Evolutionary conservation across 2,797 vertebrate genomes (phyloP).

Genomic region (Mormyrops attenuatus): DNA sequence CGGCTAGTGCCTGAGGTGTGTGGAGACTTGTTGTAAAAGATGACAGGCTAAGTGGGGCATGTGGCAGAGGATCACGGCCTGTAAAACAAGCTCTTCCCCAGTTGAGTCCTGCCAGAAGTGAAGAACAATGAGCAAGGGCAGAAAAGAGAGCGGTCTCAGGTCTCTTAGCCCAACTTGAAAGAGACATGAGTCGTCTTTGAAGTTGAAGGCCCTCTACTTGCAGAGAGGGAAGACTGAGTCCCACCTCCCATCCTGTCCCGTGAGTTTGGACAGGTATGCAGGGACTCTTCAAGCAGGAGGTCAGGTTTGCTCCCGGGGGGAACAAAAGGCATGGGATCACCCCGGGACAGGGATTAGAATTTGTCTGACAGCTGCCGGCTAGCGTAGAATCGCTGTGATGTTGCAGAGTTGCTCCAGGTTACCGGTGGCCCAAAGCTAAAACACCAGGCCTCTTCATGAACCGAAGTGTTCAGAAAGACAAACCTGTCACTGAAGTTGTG

Average conservation of each 20-base stretch:
- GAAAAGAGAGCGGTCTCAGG: conserved; percentile 43
- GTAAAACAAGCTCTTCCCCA: conserved; percentile 14
- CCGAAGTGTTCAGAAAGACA: background rate
- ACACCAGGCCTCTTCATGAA: background rate
- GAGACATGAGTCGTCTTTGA: conserved; percentile 54
- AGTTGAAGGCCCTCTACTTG: conserved; percentile 56
- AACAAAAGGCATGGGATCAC: conserved; percentile 52
- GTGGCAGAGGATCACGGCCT: background rate
- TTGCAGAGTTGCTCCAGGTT: background rate
- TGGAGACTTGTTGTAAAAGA: background rate
- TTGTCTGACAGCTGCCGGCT: conserved; percentile 56
- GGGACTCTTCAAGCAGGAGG: conserved; percentile 27
- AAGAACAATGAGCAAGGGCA: conserved; percentile 36
- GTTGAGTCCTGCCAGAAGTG: conserved; percentile 35
- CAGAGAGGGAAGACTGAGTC: conserved; percentile 37
- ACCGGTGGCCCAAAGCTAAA: conserved; percentile 4
- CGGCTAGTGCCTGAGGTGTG: background rate
- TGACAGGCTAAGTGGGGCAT: conserved; percentile 17
- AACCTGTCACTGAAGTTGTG: background rate
- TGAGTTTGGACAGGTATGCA: conserved; percentile 35
- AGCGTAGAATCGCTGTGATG: conserved; percentile 24
- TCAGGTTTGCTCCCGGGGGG: conserved; percentile 40
- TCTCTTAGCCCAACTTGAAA: conserved; percentile 60
- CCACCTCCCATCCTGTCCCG: background rate
- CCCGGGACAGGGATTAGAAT: conserved; percentile 47